These are phyloP conservation scores for Helobdella robusta DNA, from an alignment of 2,888 invertebrate species.

Conservation along the genomic window DNA sequence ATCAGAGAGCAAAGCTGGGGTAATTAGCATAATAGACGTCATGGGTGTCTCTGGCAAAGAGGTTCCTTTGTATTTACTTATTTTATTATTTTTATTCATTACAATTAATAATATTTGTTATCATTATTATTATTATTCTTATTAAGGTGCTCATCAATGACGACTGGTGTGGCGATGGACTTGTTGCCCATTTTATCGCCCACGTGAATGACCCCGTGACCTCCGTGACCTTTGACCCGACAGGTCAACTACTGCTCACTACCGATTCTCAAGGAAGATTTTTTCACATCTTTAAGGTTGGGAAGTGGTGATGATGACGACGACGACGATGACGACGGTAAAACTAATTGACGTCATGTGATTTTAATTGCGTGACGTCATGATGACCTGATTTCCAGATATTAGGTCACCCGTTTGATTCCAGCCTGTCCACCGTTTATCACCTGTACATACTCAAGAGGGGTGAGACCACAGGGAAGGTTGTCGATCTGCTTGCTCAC, in stretches of 20 bases:
- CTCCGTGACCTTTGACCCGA: slow-evolving; percentile 78
- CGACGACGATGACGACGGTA: too few relatives aligned
- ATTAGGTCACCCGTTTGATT: slow-evolving; percentile 80
- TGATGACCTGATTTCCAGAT: too few relatives aligned
- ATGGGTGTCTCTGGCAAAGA: slow-evolving; percentile 38
- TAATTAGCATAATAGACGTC: slow-evolving; percentile 73
- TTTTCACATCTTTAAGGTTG: slow-evolving; percentile 72
- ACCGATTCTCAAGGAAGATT: slow-evolving; percentile 86
- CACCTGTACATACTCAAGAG: slow-evolving; percentile 87
- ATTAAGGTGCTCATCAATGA: slow-evolving; percentile 55
- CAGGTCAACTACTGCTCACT: slow-evolving; percentile 77
- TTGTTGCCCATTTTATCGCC: slow-evolving; percentile 56
- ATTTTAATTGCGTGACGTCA: too few relatives aligned
- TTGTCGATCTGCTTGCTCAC: slow-evolving; percentile 47
- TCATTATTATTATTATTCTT: background rate
- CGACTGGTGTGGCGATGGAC: slow-evolving; percentile 56
- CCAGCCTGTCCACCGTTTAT: slow-evolving; percentile 65
- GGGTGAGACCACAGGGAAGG: slow-evolving; percentile 90
- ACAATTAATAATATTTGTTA: too few relatives aligned
- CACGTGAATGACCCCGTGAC: slow-evolving; percentile 69
- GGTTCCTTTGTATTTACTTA: too few relatives aligned
- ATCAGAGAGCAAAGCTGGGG: slow-evolving; percentile 58
- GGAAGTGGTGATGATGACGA: too few relatives aligned
- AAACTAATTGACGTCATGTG: too few relatives aligned
- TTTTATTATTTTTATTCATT: too few relatives aligned